A percentile compares a stretch with the other conserved stretches of the same genome.
These are phyloP conservation scores for Capitella teleta DNA, from an alignment of 1,140 invertebrate species.

Conservation along the genomic window DNA sequence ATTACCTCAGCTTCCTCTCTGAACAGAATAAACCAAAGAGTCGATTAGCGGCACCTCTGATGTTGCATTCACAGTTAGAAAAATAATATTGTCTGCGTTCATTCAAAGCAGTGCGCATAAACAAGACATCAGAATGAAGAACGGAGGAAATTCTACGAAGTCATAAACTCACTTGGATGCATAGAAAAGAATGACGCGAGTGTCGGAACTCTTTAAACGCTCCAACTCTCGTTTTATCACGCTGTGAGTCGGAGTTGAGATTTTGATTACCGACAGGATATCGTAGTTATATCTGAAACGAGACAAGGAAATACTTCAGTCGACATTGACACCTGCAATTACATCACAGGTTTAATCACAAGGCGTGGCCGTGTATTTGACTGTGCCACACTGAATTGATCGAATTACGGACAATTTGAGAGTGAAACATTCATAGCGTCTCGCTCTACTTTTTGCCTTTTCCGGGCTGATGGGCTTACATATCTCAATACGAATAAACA, in stretches of 20 bases:
- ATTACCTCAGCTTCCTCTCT: constrained; percentile 76
- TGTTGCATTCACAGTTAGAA: too few species aligned
- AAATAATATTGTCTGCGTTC: too few species aligned
- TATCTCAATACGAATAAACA: background rate
- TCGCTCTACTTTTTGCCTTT: too few species aligned
- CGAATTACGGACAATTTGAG: too few species aligned
- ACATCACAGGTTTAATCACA: background rate
- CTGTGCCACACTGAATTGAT: too few species aligned
- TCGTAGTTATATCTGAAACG: constrained; percentile 50
- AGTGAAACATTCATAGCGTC: too few species aligned
- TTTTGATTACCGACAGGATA: constrained; percentile 69
- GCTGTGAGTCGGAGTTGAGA: constrained; percentile 44
- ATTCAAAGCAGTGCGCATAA: too few species aligned
- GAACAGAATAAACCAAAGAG: constrained; percentile 37
- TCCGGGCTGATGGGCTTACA: background rate
- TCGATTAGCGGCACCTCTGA: too few species aligned
- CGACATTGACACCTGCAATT: constrained; percentile 22
- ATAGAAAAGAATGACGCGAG: constrained; percentile 84
- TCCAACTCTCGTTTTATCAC: constrained; percentile 48
- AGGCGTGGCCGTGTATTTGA: background rate
- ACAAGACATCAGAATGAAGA: too few species aligned
- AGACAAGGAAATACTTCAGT: constrained; percentile 52
- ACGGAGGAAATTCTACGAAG: too few species aligned
- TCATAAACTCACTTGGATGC: constrained; percentile 45
- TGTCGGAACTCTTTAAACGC: constrained; percentile 77